Conservation (phyloP, 2,888 invertebrate species). For the Temnothorax rugatulus region DNA sequence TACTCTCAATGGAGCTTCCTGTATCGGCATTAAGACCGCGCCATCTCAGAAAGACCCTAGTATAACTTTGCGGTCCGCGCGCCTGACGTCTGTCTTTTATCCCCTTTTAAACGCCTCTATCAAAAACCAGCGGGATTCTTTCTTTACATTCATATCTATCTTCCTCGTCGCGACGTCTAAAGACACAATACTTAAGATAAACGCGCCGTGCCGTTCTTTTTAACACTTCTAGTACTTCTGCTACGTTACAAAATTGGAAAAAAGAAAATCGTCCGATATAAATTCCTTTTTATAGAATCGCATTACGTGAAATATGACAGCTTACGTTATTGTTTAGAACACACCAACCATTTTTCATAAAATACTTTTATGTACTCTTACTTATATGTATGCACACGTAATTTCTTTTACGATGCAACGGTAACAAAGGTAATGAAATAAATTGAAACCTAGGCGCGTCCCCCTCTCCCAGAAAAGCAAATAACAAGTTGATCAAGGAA, state of each 20-base stretch:
- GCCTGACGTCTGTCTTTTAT: conserved; percentile 13
- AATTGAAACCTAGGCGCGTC: background rate
- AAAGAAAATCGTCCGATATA: background rate
- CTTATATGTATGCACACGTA: background rate
- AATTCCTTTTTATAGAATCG: background rate
- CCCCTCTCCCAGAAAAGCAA: background rate
- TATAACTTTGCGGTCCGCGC: conserved; percentile 7
- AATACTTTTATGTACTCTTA: background rate
- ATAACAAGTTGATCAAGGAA: conserved; percentile 62
- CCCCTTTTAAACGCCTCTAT: background rate
- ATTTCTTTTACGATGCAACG: background rate
- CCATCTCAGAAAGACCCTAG: conserved; percentile 6
- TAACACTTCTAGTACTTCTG: background rate
- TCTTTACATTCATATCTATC: background rate
- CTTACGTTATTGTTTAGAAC: background rate
- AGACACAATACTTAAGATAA: background rate
- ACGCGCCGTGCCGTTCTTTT: background rate
- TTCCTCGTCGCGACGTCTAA: background rate
- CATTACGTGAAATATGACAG: background rate
- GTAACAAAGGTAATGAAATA: background rate
- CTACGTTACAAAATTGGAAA: background rate
- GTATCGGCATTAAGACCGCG: conserved; percentile 64
- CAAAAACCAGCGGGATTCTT: conserved; percentile 27
- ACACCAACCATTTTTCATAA: background rate
- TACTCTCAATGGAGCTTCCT: conserved; percentile 54